A percentile compares a stretch with the other conserved stretches of the same genome.
Evolutionary conservation across 2,888 invertebrate genomes (phyloP).

Genomic region (Anorthoa munda): DNA sequence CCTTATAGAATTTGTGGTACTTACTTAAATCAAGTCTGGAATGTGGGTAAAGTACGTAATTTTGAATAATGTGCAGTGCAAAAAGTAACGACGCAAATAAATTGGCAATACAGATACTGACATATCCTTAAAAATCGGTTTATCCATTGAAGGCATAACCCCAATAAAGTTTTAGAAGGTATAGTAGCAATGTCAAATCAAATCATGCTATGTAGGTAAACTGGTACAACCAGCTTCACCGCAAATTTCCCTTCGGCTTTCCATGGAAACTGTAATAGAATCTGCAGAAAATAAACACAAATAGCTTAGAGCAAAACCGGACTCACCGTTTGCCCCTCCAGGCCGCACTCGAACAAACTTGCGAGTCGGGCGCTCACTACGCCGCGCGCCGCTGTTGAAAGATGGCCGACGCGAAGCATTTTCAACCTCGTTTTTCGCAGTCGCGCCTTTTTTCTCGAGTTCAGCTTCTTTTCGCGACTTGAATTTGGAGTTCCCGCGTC

Average conservation of each 20-base stretch:
- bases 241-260: constrained; percentile 64
- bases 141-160: not conserved
- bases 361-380: constrained; percentile 83
- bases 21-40: not conserved
- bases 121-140: not conserved
- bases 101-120: not conserved
- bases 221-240: constrained; percentile 34
- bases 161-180: constrained; percentile 38
- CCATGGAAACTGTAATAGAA: constrained; percentile 64
- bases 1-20: not conserved
- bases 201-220: constrained; percentile 41
- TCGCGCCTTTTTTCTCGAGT: constrained; percentile 73
- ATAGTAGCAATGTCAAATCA: constrained; percentile 55
- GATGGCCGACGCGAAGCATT: constrained; percentile 79
- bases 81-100: not conserved
- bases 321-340: constrained; percentile 87
- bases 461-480: constrained; percentile 72
- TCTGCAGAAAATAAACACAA: constrained; percentile 60
- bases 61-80: too few species aligned
- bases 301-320: constrained; percentile 74
- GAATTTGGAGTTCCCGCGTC: constrained; percentile 72
- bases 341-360: constrained; percentile 82
- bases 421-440: constrained; percentile 70
- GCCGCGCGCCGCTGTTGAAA: constrained; percentile 77
- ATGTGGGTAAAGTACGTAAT: too few species aligned